Percentiles rank a stretch among this genome's conserved stretches.
phyloP scores from a whole-genome alignment of 2,888 invertebrate species.

The Tridacna crocea region DNA sequence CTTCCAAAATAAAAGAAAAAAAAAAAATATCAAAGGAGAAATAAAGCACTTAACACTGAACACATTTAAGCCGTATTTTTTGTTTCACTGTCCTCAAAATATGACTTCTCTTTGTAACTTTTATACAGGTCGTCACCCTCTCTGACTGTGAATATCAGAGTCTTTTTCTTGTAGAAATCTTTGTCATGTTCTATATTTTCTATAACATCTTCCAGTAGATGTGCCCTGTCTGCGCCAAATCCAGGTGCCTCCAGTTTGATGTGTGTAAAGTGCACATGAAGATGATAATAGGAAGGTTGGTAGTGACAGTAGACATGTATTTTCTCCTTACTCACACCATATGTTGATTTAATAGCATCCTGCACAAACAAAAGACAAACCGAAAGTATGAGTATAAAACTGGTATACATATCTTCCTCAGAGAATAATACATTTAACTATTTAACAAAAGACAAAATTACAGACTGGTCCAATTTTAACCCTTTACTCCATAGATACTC shows the following conservation, averaged over 20 bases:
- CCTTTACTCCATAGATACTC: too few species aligned
- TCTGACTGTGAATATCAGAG: slow-evolving; percentile 91
- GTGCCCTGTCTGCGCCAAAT: slow-evolving; percentile 93
- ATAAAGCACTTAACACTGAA: too few species aligned
- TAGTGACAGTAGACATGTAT: slow-evolving; percentile 96
- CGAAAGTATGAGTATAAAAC: too few species aligned
- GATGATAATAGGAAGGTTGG: slow-evolving; percentile 98
- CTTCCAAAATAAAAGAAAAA: too few species aligned
- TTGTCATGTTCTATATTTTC: slow-evolving; percentile 93
- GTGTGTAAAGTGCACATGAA: slow-evolving; percentile 95
- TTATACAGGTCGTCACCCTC: slow-evolving; percentile 90
- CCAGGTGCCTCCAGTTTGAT: slow-evolving; percentile 87
- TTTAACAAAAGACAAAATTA: too few species aligned
- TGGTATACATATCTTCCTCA: too few species aligned
- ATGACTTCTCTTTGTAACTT: slow-evolving; percentile 66
- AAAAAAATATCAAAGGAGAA: too few species aligned
- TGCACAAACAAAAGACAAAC: slow-evolving; percentile 80
- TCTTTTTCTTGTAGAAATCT: slow-evolving; percentile 93
- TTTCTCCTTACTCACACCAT: slow-evolving; percentile 88
- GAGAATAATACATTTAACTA: too few species aligned
- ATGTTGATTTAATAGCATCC: slow-evolving; percentile 91
- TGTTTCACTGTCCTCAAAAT: slow-evolving; percentile 39
- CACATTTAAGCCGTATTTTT: not conserved
- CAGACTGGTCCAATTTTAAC: too few species aligned
- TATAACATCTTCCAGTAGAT: slow-evolving; percentile 94